These are phyloP conservation scores for Anguilla megastoma DNA, from an alignment of 2,797 vertebrate species.

Conservation along the genomic window DNA sequence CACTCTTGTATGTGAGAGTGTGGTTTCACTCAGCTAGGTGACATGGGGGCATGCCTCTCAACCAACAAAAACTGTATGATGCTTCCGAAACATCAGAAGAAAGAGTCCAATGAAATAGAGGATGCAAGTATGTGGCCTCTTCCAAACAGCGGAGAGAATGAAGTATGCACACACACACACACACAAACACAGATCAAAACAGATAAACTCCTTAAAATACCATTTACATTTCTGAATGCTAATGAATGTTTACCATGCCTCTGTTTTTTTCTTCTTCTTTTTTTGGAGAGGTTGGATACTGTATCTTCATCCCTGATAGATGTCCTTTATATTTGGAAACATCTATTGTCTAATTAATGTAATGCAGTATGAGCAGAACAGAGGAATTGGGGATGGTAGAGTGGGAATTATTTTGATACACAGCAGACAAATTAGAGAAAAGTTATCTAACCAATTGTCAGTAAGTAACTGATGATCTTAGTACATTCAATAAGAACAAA, in stretches of 20 bases:
- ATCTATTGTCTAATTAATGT: conserved; percentile 46
- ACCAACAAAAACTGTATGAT: conserved; percentile 32
- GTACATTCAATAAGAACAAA: conserved; percentile 21
- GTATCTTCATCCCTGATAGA: conserved; percentile 36
- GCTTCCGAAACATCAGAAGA: conserved; percentile 20
- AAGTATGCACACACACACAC: not conserved
- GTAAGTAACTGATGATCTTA: conserved; percentile 40
- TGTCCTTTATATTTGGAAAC: conserved; percentile 40
- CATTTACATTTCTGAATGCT: conserved; percentile 21
- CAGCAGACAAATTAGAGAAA: conserved; percentile 38
- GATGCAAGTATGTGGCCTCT: conserved; percentile 36
- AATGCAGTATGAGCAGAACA: conserved; percentile 28
- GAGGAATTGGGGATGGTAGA: not conserved
- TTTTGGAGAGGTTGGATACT: conserved; percentile 22
- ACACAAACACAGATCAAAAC: not conserved
- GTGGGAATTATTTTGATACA: conserved; percentile 37
- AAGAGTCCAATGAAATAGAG: conserved; percentile 27
- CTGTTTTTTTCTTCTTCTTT: not conserved
- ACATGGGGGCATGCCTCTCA: conserved; percentile 18
- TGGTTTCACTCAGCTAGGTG: not conserved
- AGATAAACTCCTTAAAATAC: not conserved
- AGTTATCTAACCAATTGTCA: conserved; percentile 30
- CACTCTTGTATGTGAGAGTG: not conserved
- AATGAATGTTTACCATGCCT: conserved; percentile 24
- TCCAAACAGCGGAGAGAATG: conserved; percentile 23